Conservation (phyloP, 2,797 vertebrate species). For the Periophthalmus magnuspinnatus region DNA sequence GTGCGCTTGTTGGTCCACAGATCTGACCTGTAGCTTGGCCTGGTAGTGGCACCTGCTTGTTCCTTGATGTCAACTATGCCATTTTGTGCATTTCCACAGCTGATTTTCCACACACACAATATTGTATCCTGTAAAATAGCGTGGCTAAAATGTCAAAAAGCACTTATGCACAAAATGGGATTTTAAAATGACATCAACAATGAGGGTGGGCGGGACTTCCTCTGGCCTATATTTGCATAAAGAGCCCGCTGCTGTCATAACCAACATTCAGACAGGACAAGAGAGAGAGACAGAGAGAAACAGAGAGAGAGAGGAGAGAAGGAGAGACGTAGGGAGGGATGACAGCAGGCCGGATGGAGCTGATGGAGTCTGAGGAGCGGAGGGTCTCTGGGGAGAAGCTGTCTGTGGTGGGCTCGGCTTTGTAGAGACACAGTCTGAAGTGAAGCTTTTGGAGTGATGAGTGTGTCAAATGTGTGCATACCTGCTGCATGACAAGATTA, state of each 20-base stretch:
- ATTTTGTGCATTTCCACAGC: no score
- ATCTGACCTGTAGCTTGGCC: no score
- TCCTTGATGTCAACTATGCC: no score
- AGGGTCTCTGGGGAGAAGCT: constrained; percentile 1
- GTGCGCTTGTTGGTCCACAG: no score
- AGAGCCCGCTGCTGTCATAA: background rate
- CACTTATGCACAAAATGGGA: background rate
- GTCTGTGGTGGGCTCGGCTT: background rate
- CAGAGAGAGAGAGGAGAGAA: background rate
- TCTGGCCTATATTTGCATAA: background rate
- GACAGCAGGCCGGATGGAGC: constrained; percentile 1
- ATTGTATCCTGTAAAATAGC: no score
- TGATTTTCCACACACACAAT: no score
- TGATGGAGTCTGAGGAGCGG: background rate
- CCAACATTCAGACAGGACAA: background rate
- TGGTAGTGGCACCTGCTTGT: no score
- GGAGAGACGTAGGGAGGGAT: background rate
- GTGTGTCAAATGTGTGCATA: background rate
- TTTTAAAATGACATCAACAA: background rate
- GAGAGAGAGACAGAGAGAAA: no score
- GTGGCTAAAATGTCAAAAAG: no score
- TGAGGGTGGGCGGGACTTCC: background rate
- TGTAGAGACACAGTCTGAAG: background rate
- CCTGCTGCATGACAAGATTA: background rate
- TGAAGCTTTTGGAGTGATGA: background rate